Evolutionary conservation across 2,888 invertebrate genomes (phyloP).

Genomic region (Pammene fasciana): DNA sequence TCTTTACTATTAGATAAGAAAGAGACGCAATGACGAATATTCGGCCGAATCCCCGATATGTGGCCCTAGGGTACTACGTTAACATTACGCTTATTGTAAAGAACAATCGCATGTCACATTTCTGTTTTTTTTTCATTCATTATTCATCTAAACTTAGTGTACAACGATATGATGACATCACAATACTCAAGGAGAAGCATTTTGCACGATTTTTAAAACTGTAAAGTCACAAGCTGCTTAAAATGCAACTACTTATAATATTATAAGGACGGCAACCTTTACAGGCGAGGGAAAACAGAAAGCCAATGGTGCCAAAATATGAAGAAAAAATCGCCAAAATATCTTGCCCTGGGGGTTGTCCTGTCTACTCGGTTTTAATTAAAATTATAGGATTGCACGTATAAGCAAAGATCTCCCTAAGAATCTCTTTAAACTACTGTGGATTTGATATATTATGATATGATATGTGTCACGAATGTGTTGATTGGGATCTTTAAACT

Average conservation of each 20-base stretch:
- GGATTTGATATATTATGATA: constrained; percentile 40
- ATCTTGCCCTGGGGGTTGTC: constrained; percentile 14
- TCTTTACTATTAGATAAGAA: too few species aligned
- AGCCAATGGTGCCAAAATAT: constrained; percentile 37
- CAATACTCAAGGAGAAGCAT: constrained; percentile 30
- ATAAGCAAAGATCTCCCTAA: constrained; percentile 52
- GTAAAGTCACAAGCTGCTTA: constrained; percentile 16
- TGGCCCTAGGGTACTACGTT: too few species aligned
- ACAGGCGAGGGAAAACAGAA: constrained; percentile 3
- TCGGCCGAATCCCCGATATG: too few species aligned
- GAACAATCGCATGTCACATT: constrained; percentile 11
- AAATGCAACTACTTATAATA: constrained; percentile 16
- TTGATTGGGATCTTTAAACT: constrained; percentile 26
- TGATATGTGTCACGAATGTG: constrained; percentile 38
- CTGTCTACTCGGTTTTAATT: constrained; percentile 20
- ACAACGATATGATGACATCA: constrained; percentile 29
- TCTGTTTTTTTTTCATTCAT: constrained; percentile 1
- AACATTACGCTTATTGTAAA: constrained; percentile 24
- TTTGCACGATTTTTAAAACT: background rate
- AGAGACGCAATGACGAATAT: too few species aligned
- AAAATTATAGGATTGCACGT: constrained; percentile 31
- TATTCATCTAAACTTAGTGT: constrained; percentile 8
- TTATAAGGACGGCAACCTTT: constrained; percentile 7
- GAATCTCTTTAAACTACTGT: constrained; percentile 58
- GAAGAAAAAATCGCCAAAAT: constrained; percentile 30